These are phyloP conservation scores for Mystacides longicornis DNA, from an alignment of 2,888 invertebrate species.

Conservation along the genomic window DNA sequence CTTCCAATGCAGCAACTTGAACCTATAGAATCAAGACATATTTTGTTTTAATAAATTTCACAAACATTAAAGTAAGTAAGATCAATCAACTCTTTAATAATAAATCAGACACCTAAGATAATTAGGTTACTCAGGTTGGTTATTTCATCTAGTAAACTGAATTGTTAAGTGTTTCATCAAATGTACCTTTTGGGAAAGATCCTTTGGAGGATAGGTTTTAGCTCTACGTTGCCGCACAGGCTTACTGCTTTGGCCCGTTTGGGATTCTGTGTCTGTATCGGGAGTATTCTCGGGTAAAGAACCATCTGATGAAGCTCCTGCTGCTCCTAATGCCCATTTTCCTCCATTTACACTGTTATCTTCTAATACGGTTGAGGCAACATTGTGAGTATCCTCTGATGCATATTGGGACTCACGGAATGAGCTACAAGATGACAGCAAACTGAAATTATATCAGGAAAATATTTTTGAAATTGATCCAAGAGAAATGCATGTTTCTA, in stretches of 20 bases:
- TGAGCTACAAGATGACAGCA: slow-evolving; percentile 76
- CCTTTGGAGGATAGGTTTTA: slow-evolving; percentile 54
- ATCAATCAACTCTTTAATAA: too few species aligned
- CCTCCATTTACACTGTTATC: slow-evolving; percentile 48
- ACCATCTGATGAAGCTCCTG: slow-evolving; percentile 59
- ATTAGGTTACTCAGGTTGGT: too few species aligned
- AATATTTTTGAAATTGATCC: too few species aligned
- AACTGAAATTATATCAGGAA: too few species aligned
- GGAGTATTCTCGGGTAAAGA: slow-evolving; percentile 63
- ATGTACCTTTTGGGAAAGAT: slow-evolving; percentile 51
- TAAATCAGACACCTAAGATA: too few species aligned
- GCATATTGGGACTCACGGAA: slow-evolving; percentile 75
- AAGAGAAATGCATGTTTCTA: too few species aligned
- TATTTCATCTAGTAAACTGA: too few species aligned
- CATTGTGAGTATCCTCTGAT: slow-evolving; percentile 53
- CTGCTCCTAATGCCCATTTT: slow-evolving; percentile 32
- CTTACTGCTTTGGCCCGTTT: slow-evolving; percentile 23
- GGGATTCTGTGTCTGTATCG: slow-evolving; percentile 53
- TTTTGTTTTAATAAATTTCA: background rate
- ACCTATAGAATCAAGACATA: slow-evolving; percentile 34
- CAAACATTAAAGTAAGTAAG: background rate
- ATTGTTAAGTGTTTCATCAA: too few species aligned
- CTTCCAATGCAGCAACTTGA: slow-evolving; percentile 79
- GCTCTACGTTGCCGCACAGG: slow-evolving; percentile 40
- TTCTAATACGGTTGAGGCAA: slow-evolving; percentile 46